These are phyloP conservation scores for Callithrix jacchus DNA, from an alignment of 2,113 vertebrate species.

Conservation along the genomic window DNA sequence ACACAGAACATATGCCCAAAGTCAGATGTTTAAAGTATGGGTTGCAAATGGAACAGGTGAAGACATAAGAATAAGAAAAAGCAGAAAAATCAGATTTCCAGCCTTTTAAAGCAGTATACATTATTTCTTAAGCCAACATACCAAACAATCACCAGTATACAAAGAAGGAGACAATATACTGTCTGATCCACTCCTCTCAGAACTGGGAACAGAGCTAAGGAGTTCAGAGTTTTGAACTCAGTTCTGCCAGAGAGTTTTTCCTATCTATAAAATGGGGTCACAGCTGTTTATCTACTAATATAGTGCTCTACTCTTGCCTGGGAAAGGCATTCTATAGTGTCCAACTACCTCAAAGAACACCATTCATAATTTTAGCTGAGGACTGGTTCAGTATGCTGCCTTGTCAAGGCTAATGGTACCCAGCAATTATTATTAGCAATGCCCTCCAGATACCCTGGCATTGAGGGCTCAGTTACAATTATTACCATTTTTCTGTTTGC, in stretches of 20 bases:
- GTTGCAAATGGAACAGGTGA: not conserved
- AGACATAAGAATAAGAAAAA: not conserved
- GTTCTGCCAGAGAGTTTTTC: not conserved
- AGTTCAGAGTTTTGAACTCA: not conserved
- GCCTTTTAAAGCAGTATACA: not conserved
- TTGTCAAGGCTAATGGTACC: not conserved
- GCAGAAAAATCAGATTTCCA: not conserved
- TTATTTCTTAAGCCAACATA: not conserved
- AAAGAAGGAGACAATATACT: not conserved
- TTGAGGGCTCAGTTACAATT: not conserved
- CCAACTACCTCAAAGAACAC: not conserved
- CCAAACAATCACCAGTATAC: not conserved
- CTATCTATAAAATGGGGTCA: not conserved
- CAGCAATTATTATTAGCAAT: not conserved
- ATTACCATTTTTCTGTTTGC: not conserved
- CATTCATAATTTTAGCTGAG: not conserved
- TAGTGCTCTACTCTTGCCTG: not conserved
- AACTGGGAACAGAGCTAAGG: not conserved
- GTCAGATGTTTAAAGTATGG: not conserved
- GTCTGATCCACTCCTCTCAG: not conserved
- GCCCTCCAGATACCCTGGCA: not conserved
- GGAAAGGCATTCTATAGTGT: not conserved
- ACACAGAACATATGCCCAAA: not conserved
- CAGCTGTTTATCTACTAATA: not conserved
- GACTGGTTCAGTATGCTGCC: not conserved